phyloP scores from a whole-genome alignment of 2,113 vertebrate species.

The Rhynchomys soricoides region DNA sequence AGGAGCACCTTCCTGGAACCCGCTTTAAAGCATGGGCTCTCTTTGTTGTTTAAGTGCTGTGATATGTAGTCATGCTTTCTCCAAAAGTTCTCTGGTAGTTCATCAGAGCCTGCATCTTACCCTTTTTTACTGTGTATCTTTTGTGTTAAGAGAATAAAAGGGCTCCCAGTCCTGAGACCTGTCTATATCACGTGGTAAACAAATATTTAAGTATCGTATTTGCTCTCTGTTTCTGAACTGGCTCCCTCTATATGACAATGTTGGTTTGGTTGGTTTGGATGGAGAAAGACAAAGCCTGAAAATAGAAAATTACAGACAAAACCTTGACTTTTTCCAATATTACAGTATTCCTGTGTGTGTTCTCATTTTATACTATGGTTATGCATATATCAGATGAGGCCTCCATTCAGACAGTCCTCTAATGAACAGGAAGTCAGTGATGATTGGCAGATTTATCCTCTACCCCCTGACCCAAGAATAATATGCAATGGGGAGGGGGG shows the following conservation, averaged over 20 bases:
- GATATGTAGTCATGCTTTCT: background rate
- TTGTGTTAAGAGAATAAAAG: background rate
- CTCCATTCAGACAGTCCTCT: background rate
- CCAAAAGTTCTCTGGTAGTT: background rate
- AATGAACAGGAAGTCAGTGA: background rate
- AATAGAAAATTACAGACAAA: conserved; percentile 27
- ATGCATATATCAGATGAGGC: background rate
- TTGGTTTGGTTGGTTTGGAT: background rate
- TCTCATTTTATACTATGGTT: background rate
- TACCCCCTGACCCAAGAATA: background rate
- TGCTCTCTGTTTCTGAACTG: conserved; percentile 13
- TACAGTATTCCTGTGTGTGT: background rate
- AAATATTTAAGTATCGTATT: conserved; percentile 27
- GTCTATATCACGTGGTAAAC: background rate
- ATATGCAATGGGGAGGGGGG: background rate
- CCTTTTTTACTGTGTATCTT: background rate
- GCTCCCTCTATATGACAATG: background rate
- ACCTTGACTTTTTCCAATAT: background rate
- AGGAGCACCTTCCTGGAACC: background rate
- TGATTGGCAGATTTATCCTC: background rate
- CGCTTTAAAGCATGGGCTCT: background rate
- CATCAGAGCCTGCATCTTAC: background rate
- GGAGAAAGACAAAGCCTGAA: background rate
- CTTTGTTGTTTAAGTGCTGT: background rate
- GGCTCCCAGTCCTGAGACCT: background rate